Conservation (phyloP, 2,113 vertebrate species). For the Zosterops lateralis region DNA sequence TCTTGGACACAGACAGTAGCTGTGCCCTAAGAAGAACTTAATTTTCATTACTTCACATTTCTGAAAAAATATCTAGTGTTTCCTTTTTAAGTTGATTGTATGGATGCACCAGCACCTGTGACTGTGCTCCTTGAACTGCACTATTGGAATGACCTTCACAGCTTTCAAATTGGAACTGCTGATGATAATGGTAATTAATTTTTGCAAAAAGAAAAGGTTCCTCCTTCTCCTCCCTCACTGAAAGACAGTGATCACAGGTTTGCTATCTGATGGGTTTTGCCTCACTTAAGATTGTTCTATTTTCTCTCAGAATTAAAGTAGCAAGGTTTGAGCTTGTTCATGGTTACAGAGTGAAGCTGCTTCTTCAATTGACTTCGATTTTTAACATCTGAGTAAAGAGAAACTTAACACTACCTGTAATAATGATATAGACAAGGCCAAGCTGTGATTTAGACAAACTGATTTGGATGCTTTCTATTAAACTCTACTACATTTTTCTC, state of each 20-base stretch:
- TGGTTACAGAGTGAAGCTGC: neutral
- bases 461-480: constrained; percentile 12
- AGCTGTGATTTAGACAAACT: neutral
- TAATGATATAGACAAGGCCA: neutral
- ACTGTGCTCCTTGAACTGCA: neutral
- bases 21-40: neutral
- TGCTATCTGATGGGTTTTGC: neutral
- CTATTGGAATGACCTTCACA: neutral
- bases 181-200: neutral
- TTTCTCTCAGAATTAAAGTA: neutral
- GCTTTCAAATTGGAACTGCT: neutral
- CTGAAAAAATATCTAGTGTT: neutral
- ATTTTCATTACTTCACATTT: neutral
- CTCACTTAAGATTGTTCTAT: neutral
- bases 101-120: neutral
- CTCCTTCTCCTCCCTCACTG: neutral
- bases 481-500: neutral
- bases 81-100: neutral
- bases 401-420: neutral
- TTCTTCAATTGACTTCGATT: neutral
- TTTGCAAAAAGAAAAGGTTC: neutral
- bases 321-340: neutral
- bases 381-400: neutral
- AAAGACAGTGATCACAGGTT: neutral
- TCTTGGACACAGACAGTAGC: neutral